Evolutionary conservation across 2,113 vertebrate species (phyloP).

Genomic region (Cairina moschata): DNA sequence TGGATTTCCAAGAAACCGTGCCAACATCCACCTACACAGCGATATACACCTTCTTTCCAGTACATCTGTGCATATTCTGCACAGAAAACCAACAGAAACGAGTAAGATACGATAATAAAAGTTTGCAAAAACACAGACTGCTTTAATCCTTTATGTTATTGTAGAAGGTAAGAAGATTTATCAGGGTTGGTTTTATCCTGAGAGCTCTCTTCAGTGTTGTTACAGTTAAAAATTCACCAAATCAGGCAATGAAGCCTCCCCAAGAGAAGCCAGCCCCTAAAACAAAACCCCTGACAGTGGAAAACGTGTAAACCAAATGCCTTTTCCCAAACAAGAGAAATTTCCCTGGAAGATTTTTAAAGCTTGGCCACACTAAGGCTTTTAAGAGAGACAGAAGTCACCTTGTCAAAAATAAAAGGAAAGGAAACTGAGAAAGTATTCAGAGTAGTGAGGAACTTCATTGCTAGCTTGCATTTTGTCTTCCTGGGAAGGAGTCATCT

Average conservation of each 20-base stretch:
- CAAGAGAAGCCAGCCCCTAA: not conserved
- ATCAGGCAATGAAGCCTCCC: not conserved
- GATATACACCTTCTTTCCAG: not conserved
- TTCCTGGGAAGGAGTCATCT: not conserved
- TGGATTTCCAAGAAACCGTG: not conserved
- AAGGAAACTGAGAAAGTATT: not conserved
- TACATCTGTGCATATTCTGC: accelerated
- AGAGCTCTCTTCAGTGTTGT: not conserved
- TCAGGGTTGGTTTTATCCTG: not conserved
- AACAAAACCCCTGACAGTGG: not conserved
- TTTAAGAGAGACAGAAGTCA: not conserved
- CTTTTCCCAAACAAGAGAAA: not conserved
- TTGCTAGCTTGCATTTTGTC: not conserved
- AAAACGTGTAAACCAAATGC: not conserved
- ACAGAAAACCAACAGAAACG: not conserved
- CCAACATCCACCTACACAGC: not conserved
- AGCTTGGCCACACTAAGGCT: not conserved
- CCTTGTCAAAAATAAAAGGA: not conserved
- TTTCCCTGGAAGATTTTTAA: not conserved
- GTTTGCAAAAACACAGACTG: not conserved
- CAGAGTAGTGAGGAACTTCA: not conserved
- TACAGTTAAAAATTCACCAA: not conserved
- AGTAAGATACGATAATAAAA: not conserved
- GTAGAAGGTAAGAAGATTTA: not conserved
- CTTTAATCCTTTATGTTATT: not conserved